Evolutionary conservation across 1,140 invertebrate genomes (phyloP), one percentile per base, ranked within the genome.

Genomic region (Ceratosolen fusciceps): DNA sequence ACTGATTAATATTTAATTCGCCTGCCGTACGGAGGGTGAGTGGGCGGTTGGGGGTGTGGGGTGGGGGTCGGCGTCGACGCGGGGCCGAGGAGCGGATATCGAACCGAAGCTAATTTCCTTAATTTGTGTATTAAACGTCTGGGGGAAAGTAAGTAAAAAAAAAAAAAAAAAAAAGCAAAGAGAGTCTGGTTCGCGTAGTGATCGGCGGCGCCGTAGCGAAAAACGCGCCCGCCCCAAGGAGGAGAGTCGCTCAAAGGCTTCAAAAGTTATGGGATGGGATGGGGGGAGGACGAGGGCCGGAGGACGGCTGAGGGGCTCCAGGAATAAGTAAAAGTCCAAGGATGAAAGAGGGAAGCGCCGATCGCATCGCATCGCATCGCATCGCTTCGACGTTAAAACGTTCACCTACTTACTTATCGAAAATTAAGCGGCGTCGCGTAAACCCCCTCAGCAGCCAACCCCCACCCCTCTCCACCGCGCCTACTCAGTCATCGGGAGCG

Each of bases 371-470:
- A 65, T 79, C 70, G n/a, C 58, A 26, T 29, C 29, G 68, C 39
- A 19, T 16, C 24, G 10, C 49, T 47, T n/a, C 43, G 52, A n/a
- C n/a, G 65, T 54, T 80, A 75, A 82, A 80, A 80, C 77, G 80
- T 77, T 82, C 76, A 73, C 73, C 79, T 80, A 80, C 79, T 73
- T 80, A 80, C 79, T 82, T 82, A 80, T 81, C 68, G 72, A 49
- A 58, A 78, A 82, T 80, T 77, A 79, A 72, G 74, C 77, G 60
- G 74, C 77, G 60, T 49, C 71, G 73, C 74, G 60, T 74, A 75
- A 82, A 80, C 77, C 49, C 65, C 16, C 65, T 47, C 62, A n/a
- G 82, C 82, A 81, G 82, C 84, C 83, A 82, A 83, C 83, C 58
- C 34, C n/a, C 31, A 19, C 29, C 60, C 19, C 71, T 29, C 47